phyloP scores from a whole-genome alignment of 2,888 invertebrate genomes.

The Lasioglossum vierecki region DNA sequence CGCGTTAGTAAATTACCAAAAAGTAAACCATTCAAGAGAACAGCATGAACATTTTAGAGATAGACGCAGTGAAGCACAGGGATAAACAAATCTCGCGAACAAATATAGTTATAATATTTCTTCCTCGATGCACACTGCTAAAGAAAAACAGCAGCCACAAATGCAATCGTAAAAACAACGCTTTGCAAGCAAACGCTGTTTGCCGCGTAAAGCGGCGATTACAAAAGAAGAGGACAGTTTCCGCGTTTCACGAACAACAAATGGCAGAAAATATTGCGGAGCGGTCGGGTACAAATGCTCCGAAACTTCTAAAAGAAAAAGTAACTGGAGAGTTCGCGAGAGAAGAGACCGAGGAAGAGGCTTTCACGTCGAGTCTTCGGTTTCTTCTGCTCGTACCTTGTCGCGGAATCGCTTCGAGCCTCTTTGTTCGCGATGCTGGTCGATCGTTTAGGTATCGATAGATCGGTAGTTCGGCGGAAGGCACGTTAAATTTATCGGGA shows the following conservation, averaged over 20 bases:
- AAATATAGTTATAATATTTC: neutral
- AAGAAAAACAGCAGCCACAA: neutral
- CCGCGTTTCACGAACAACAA: neutral
- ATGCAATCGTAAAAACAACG: neutral
- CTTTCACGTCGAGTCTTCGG: neutral
- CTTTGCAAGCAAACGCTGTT: neutral
- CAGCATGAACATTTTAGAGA: neutral
- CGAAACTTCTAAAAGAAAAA: neutral
- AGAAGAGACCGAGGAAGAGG: neutral
- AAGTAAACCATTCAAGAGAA: neutral
- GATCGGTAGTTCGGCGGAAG: slow-evolving; percentile 27
- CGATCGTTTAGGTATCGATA: slow-evolving; percentile 49
- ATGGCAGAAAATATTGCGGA: neutral
- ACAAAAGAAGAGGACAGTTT: neutral
- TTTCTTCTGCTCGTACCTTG: neutral
- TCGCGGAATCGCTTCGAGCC: neutral
- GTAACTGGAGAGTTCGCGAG: neutral
- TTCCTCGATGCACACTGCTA: neutral
- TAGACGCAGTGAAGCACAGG: neutral
- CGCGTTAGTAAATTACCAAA: too few relatives aligned
- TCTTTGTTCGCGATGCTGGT: slow-evolving; percentile 29
- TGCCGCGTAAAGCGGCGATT: neutral
- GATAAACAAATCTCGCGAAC: neutral
- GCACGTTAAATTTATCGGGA: slow-evolving; percentile 59
- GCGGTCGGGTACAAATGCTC: neutral